Conservation (phyloP, 2,888 invertebrate species). For the Thymelicus sylvestris region DNA sequence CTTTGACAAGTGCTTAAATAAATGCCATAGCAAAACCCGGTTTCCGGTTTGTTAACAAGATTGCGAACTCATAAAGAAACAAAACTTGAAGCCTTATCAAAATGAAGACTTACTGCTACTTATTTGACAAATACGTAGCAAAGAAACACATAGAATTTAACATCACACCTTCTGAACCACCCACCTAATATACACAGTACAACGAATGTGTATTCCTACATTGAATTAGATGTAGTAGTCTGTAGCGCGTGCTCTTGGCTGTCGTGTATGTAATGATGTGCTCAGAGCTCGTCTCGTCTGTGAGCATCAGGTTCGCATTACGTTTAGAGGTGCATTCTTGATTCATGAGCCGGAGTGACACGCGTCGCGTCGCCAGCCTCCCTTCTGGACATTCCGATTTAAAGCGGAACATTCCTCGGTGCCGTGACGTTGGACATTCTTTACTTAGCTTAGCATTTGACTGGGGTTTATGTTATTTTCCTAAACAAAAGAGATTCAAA, state of each 20-base stretch:
- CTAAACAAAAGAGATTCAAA: neutral
- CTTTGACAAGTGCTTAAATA: too few species aligned
- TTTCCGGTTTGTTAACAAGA: too few species aligned
- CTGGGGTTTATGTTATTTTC: neutral
- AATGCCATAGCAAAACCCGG: too few species aligned
- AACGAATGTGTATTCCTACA: neutral
- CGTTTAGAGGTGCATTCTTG: neutral
- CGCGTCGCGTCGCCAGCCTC: conserved; percentile 6
- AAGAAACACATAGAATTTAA: too few species aligned
- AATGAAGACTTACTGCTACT: too few species aligned
- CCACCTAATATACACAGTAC: conserved; percentile 3
- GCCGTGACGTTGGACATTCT: conserved; percentile 18
- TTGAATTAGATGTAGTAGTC: conserved; percentile 10
- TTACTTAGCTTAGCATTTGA: conserved; percentile 6
- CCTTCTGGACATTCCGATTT: conserved; percentile 16
- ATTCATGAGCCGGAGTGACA: conserved; percentile 7
- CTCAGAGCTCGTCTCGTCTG: conserved; percentile 3
- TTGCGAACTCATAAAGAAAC: too few species aligned
- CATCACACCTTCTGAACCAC: neutral
- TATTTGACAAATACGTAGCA: too few species aligned
- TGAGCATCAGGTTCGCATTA: conserved; percentile 11
- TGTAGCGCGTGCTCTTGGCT: neutral
- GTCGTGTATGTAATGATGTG: conserved; percentile 22
- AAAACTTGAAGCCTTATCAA: too few species aligned
- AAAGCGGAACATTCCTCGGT: conserved; percentile 22